Evolutionary conservation across 2,888 invertebrate species (phyloP).

Genomic region (Coelogynopora nodosa): DNA sequence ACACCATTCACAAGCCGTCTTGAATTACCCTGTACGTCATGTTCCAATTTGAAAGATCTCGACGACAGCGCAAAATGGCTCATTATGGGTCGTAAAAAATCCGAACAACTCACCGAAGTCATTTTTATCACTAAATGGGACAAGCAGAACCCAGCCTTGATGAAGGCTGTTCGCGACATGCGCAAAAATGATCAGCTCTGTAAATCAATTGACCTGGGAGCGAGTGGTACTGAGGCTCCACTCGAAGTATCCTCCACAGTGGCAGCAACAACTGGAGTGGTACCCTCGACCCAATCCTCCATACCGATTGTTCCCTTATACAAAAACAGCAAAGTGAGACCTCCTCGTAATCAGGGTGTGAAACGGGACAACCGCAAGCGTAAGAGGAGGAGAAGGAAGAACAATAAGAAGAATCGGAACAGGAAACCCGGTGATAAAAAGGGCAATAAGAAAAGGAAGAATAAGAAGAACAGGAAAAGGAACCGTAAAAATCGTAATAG

Average conservation of each 20-base stretch:
- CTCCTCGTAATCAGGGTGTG: not conserved
- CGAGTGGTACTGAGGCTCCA: not conserved
- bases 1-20: too few species aligned
- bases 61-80: not conserved
- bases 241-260: not conserved
- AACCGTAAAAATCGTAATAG: not conserved
- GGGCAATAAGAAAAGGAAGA: not conserved
- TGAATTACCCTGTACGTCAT: too few species aligned
- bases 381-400: not conserved
- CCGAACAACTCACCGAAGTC: not conserved
- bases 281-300: not conserved
- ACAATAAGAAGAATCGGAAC: not conserved
- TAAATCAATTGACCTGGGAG: not conserved
- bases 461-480: not conserved
- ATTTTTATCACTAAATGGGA: slow-evolving; percentile 36
- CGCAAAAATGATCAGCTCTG: not conserved
- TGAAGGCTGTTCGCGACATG: slow-evolving; percentile 4
- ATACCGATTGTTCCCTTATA: too few species aligned
- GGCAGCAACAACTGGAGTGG: not conserved
- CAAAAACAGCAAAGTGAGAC: not conserved
- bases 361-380: not conserved
- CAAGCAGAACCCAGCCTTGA: slow-evolving; percentile 22
- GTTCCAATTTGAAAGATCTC: not conserved
- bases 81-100: not conserved
- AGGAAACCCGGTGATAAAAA: not conserved